phyloP scores from a whole-genome alignment of 1,140 invertebrate species.

The Ladona fulva region DNA sequence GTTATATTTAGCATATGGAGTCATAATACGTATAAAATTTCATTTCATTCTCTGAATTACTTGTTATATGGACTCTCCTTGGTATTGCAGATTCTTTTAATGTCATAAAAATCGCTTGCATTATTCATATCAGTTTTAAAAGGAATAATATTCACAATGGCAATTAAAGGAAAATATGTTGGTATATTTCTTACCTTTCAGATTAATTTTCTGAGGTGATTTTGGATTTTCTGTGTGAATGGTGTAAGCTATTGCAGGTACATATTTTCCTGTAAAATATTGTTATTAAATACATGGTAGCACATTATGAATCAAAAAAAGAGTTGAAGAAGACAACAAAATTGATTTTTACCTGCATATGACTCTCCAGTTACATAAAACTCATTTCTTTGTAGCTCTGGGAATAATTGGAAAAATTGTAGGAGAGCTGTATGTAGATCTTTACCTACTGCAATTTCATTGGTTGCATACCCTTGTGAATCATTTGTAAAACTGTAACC shows the following conservation, averaged over 20 bases:
- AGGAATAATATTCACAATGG: too few relatives aligned
- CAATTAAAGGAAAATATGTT: too few relatives aligned
- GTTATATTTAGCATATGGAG: too few relatives aligned
- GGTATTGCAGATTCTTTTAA: too few relatives aligned
- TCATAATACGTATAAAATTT: too few relatives aligned
- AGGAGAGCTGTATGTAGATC: conserved; percentile 54
- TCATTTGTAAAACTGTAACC: conserved; percentile 65
- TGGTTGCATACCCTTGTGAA: conserved; percentile 49
- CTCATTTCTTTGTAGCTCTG: conserved; percentile 49
- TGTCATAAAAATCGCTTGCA: too few relatives aligned
- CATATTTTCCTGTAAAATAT: conserved; percentile 46
- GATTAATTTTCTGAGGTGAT: conserved; percentile 49
- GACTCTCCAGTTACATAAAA: conserved; percentile 81
- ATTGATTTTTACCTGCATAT: conserved; percentile 59
- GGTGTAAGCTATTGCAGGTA: conserved; percentile 67
- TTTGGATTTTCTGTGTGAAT: conserved; percentile 61
- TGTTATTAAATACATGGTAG: not conserved
- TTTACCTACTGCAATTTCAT: conserved; percentile 55
- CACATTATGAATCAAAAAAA: not conserved
- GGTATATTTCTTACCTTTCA: conserved; percentile 42
- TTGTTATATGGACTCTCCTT: too few relatives aligned
- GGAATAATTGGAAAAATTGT: conserved; percentile 67
- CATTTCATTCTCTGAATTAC: too few relatives aligned
- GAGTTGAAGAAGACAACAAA: not conserved
- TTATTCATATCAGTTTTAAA: too few relatives aligned